Evolutionary conservation across 2,888 invertebrate genomes (phyloP), one percentile per base, ranked within the genome.

Genomic region (Pterobdella sp.): DNA sequence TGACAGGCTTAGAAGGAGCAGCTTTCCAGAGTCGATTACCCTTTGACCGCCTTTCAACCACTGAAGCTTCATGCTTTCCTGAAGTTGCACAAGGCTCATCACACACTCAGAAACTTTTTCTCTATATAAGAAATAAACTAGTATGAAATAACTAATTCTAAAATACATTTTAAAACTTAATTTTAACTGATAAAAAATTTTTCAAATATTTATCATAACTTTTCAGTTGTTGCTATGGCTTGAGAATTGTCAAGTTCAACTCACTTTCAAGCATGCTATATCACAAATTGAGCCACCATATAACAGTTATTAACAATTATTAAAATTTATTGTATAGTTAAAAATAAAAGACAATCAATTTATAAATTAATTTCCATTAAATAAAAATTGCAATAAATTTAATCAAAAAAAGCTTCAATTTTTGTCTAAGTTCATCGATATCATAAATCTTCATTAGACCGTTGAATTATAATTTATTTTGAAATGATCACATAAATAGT

Each of bases 21-120:
- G 83, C 84, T 35, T 82, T 83, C 71, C 83, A 95, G 83, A 94
- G 94, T 77, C 88, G 96, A 60, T 86, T 97, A 81, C 94, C 95
- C 0, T 92, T 91, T 84, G 94, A 94, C 82, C 94, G 94, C 84
- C 88, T 96, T 88, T 94, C 94, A 7, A 91, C 93, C 0, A 88
- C 91, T 49, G 96, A 97, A 86, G 92, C 92, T 0, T 91, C 92
- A 69, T 92, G 92, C 81, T 96, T 97, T 84, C 91, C 93, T 1
- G 96, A 96, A 81, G 89, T 96, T 32, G 89, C 91, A 72, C 89
- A 90, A 76, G 89, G 91, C 22, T 90, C 91, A 0, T 88, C 91
- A 56, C 89, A 90, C 79, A 89, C 91, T 0, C 90, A 91, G 77
- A 90, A 92, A 83, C 89, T 94, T 32, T 96, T 94, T 83, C 87